Conservation (phyloP, 2,113 vertebrate genomes). For the Onychostoma macrolepis region DNA sequence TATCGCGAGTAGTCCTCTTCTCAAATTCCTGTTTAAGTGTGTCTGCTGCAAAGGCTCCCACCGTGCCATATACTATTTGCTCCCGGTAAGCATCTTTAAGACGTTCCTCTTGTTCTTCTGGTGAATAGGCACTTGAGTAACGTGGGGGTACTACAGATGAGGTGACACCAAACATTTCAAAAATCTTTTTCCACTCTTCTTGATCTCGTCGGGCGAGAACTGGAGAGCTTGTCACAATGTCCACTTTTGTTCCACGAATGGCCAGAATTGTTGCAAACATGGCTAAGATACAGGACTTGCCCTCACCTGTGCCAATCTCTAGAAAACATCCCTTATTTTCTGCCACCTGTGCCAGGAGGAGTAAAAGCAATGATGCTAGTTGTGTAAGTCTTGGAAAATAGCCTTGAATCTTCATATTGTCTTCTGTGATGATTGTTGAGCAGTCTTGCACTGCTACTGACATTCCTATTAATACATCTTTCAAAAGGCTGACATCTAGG, state of each 20-base stretch:
- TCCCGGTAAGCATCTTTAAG: conserved; percentile 45
- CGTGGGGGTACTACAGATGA: conserved; percentile 51
- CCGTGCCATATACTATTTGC: conserved; percentile 57
- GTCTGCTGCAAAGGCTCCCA: conserved; percentile 58
- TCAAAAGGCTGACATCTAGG: conserved; percentile 32
- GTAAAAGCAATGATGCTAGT: conserved; percentile 55
- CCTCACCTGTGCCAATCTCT: conserved; percentile 59
- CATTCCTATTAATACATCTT: conserved; percentile 40
- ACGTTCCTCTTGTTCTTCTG: background rate
- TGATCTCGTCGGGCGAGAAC: conserved; percentile 51
- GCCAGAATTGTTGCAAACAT: conserved; percentile 60
- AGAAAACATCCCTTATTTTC: conserved; percentile 53
- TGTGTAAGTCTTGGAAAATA: conserved; percentile 58
- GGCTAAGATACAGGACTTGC: conserved; percentile 58
- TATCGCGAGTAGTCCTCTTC: conserved; percentile 36
- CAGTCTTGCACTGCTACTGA: conserved; percentile 55
- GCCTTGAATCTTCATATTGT: conserved; percentile 38
- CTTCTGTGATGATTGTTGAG: conserved; percentile 28
- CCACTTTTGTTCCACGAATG: conserved; percentile 50
- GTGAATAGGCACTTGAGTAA: background rate
- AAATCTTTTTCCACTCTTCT: conserved; percentile 56
- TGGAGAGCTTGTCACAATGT: conserved; percentile 57
- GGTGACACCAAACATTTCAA: conserved; percentile 52
- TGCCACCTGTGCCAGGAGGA: conserved; percentile 44
- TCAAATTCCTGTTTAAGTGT: conserved; percentile 54